phyloP scores from a whole-genome alignment of 2,888 invertebrate species.

The Neoascia interrupta region DNA sequence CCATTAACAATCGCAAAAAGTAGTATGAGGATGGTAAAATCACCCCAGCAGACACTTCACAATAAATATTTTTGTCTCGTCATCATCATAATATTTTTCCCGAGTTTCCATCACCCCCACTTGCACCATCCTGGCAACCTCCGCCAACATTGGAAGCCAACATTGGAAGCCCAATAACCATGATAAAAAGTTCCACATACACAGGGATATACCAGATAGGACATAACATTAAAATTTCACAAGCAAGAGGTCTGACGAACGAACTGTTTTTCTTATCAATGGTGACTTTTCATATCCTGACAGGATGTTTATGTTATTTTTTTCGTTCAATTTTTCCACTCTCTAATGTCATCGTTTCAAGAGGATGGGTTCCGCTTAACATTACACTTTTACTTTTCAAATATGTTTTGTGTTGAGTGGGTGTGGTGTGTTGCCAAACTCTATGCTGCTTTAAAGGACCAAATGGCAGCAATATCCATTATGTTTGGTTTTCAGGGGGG shows the following conservation, averaged over 20 bases:
- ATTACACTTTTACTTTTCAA: conserved; percentile 39
- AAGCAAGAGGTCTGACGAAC: conserved; percentile 9
- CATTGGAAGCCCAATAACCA: no score
- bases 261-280: conserved; percentile 56
- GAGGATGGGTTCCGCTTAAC: conserved; percentile 47
- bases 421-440: no score
- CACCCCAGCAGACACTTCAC: conserved; percentile 50
- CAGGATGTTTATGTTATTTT: conserved; percentile 35
- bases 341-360: conserved; percentile 43
- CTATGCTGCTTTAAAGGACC: no score
- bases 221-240: conserved; percentile 44
- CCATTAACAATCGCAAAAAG: conserved; percentile 53
- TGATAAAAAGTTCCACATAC: conserved; percentile 35
- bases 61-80: conserved; percentile 65
- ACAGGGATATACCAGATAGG: conserved; percentile 4
- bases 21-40: no score
- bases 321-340: conserved; percentile 3
- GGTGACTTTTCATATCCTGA: conserved; percentile 56
- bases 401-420: no score
- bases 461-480: conserved; percentile 15
- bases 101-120: conserved; percentile 23
- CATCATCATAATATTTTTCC: conserved; percentile 57
- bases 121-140: background rate
- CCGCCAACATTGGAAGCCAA: no score
- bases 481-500: conserved; percentile 5